Conservation (phyloP, 2,888 invertebrate species). For the Salpingus planirostris region DNA sequence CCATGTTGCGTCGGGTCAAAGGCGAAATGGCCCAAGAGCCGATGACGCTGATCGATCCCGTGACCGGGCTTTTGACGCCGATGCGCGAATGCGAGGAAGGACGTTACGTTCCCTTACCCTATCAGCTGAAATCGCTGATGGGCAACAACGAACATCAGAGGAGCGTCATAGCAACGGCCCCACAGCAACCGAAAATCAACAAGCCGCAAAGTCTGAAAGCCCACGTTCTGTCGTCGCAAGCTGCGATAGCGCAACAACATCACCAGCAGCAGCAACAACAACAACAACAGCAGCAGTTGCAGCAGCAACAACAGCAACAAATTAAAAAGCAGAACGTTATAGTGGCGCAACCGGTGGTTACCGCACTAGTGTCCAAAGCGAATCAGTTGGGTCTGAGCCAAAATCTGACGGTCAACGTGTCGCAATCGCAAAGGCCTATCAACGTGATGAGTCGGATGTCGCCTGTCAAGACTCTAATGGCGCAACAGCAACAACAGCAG, state of each 20-base stretch:
- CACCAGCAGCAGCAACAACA: slow-evolving; percentile 18
- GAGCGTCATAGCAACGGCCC: slow-evolving; percentile 11
- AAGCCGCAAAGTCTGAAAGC: slow-evolving; percentile 54
- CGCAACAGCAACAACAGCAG: slow-evolving; percentile 24
- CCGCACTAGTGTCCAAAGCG: slow-evolving; percentile 4
- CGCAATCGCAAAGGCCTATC: slow-evolving; percentile 31
- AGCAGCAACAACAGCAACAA: slow-evolving; percentile 9
- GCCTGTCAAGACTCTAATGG: slow-evolving; percentile 20
- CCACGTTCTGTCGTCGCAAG: slow-evolving; percentile 50
- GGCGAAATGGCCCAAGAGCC: slow-evolving; percentile 46
- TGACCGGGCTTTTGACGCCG: slow-evolving; percentile 61
- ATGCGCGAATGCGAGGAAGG: slow-evolving; percentile 64
- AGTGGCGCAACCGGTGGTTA: background rate
- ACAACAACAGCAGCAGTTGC: slow-evolving; percentile 19
- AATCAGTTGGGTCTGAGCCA: slow-evolving; percentile 21
- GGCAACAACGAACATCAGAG: slow-evolving; percentile 11
- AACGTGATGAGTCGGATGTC: slow-evolving; percentile 25
- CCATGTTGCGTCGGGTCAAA: slow-evolving; percentile 37
- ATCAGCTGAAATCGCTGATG: slow-evolving; percentile 20
- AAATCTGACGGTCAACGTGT: slow-evolving; percentile 34
- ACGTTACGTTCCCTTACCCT: slow-evolving; percentile 52
- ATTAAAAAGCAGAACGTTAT: background rate
- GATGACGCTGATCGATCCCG: slow-evolving; percentile 62
- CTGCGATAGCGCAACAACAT: slow-evolving; percentile 34
- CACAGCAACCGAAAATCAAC: slow-evolving; percentile 21